Conservation (phyloP, 1,140 invertebrate species). For the Proales similis region DNA sequence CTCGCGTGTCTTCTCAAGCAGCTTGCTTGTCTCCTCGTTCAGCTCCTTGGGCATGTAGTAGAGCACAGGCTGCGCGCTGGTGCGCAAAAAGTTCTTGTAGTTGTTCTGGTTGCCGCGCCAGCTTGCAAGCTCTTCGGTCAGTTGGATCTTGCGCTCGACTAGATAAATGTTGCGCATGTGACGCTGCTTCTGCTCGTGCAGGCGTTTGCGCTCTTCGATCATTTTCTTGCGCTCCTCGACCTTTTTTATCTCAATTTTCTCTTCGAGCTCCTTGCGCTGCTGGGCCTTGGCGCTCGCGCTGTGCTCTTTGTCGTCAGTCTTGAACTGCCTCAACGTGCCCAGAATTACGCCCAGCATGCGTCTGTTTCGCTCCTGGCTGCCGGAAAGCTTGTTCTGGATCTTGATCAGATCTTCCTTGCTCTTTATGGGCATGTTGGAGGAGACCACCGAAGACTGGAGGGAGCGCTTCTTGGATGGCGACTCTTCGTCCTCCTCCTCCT, state of each 20-base stretch:
- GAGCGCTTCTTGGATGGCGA: neutral
- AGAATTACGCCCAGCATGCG: slow-evolving; percentile 27
- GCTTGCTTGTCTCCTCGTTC: neutral
- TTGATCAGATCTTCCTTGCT: slow-evolving; percentile 36
- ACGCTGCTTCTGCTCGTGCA: slow-evolving; percentile 6
- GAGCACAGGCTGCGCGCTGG: slow-evolving; percentile 14
- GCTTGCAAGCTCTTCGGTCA: slow-evolving; percentile 1
- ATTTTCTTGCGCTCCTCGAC: slow-evolving; percentile 13
- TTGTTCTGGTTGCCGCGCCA: neutral
- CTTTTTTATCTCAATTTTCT: slow-evolving; percentile 28
- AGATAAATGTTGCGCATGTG: slow-evolving; percentile 10
- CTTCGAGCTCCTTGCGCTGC: slow-evolving; percentile 26
- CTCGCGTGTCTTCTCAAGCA: slow-evolving; percentile 1
- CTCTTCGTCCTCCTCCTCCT: slow-evolving; percentile 5
- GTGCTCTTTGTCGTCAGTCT: slow-evolving; percentile 13
- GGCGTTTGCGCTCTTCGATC: slow-evolving; percentile 4
- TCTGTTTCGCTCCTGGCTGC: slow-evolving; percentile 7
- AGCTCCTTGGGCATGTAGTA: slow-evolving; percentile 25
- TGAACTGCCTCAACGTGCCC: slow-evolving; percentile 30
- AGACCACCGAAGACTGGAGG: slow-evolving; percentile 23
- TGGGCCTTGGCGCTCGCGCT: neutral
- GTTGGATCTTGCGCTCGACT: slow-evolving; percentile 7
- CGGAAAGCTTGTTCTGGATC: slow-evolving; percentile 2
- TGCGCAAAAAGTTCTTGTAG: slow-evolving; percentile 26
- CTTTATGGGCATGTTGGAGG: slow-evolving; percentile 15